Conservation (phyloP, 2,888 invertebrate species). For the Xylota segnis region DNA sequence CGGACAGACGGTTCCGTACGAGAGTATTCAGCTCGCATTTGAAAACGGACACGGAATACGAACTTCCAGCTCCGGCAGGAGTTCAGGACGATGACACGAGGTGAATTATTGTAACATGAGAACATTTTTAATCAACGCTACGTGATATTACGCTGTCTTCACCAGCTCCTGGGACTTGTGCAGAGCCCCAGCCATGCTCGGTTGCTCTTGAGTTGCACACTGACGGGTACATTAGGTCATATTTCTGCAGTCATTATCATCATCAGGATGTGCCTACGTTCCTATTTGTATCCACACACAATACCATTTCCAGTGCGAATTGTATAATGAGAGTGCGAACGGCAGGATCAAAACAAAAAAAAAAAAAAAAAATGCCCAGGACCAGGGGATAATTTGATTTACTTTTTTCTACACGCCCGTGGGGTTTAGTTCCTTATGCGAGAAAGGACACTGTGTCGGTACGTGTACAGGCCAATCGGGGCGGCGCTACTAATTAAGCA, state of each 20-base stretch:
- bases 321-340: slow-evolving; percentile 15
- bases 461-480: slow-evolving; percentile 3
- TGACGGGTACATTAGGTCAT: slow-evolving; percentile 9
- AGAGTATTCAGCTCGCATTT: slow-evolving; percentile 13
- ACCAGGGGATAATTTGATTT: slow-evolving; percentile 29
- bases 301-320: slow-evolving; percentile 2
- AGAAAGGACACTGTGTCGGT: neutral
- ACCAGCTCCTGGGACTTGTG: neutral
- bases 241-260: slow-evolving; percentile 33
- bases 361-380: slow-evolving; percentile 1
- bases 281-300: slow-evolving; percentile 11
- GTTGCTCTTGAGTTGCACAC: neutral
- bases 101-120: slow-evolving; percentile 55
- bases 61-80: slow-evolving; percentile 17
- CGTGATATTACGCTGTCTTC: slow-evolving; percentile 50
- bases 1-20: slow-evolving; percentile 1
- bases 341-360: neutral
- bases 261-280: slow-evolving; percentile 6
- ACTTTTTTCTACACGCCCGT: neutral
- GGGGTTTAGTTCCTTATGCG: neutral
- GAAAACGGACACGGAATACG: slow-evolving; percentile 4
- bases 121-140: slow-evolving; percentile 51
- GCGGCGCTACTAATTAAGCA: slow-evolving; percentile 24
- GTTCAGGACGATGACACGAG: slow-evolving; percentile 33
- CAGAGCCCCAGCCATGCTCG: neutral